Evolutionary conservation across 2,797 vertebrate species (phyloP), one percentile per base, ranked within the genome.

Genomic region (Lepus townsendii): DNA sequence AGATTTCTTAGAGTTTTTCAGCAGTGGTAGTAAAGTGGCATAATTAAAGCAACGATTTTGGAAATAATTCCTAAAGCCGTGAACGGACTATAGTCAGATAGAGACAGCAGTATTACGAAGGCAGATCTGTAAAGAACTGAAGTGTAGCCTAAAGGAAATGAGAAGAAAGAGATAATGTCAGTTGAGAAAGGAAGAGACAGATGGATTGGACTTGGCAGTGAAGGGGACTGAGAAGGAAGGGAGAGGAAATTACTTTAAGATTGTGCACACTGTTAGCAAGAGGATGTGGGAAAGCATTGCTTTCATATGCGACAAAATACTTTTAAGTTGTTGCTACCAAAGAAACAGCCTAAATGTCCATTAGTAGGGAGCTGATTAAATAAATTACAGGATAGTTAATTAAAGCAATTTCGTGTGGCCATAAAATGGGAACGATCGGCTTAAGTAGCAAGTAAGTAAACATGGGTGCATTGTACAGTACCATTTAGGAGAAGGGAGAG

Each of bases 41-140:
- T 89, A 57, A 90, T 83, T 50, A 91, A 93, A 90, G 86, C 83
- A 73, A 1, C 50, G 20, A n/a, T 85, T 86, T 93, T 92, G 65
- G 88, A 91, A 75, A 52, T 65, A 52, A 78, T 76, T 83, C 47
- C 68, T 82, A 65, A 75, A 82, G 90, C 79, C 75, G 35, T 83
- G 22, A 72, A 69, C 54, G 83, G 69, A 50, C 30, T 83, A 54
- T 30, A 9, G 88, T 85, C 75, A 85, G 66, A 66, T 30, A 50
- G 19, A 69, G 80, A 54, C 52, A 90, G 76, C 80, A 54, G 13
- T 73, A 12, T 3, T 52, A 77, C 42, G 16, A 42, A 17, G 68
- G 68, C 22, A 20, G 27, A 68, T 90, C 57, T 88, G 35, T 30
- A 26, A 54, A 63, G 79, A 88, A 54, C 83, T 19, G 6, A 84